Percentiles rank a stretch among this genome's conserved stretches.
These are phyloP conservation scores for Donacobius atricapilla DNA, from an alignment of 2,113 vertebrate genomes.

Conservation along the genomic window DNA sequence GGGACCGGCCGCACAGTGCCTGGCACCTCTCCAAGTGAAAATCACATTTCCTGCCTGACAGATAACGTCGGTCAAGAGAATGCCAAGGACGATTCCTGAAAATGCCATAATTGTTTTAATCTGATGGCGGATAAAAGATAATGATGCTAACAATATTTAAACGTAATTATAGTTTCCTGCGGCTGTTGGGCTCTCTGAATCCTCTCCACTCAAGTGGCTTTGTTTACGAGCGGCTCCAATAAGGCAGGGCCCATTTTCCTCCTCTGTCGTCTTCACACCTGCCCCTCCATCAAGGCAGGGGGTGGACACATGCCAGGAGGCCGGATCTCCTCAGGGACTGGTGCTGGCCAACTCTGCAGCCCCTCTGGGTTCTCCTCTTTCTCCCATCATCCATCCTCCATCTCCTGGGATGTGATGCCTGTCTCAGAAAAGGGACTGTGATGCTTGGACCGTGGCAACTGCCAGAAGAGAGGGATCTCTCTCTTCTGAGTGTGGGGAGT, in stretches of 20 bases:
- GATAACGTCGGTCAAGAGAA: constrained; percentile 67
- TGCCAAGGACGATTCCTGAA: constrained; percentile 65
- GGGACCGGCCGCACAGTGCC: not conserved
- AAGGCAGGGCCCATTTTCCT: not conserved
- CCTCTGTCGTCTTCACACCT: constrained; percentile 30
- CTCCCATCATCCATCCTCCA: not conserved
- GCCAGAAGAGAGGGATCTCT: not conserved
- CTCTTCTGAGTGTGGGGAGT: not conserved
- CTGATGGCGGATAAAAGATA: constrained; percentile 69
- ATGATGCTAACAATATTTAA: constrained; percentile 71
- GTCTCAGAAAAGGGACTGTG: not conserved
- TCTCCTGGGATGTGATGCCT: not conserved
- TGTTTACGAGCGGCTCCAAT: constrained; percentile 31
- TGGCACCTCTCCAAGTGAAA: constrained; percentile 54
- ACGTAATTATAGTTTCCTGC: constrained; percentile 68
- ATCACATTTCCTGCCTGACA: constrained; percentile 68
- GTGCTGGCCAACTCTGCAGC: accelerated
- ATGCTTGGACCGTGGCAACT: not conserved
- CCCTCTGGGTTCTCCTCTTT: accelerated
- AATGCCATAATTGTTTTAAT: constrained; percentile 72
- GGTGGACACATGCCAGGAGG: not conserved
- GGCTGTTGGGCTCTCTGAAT: constrained; percentile 60
- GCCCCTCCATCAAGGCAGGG: not conserved
- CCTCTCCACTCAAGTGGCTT: constrained; percentile 67
- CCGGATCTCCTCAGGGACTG: not conserved